Base-by-base conservation (phyloP, 1,140 invertebrate species). In the Metopolophium dirhodum region DNA sequence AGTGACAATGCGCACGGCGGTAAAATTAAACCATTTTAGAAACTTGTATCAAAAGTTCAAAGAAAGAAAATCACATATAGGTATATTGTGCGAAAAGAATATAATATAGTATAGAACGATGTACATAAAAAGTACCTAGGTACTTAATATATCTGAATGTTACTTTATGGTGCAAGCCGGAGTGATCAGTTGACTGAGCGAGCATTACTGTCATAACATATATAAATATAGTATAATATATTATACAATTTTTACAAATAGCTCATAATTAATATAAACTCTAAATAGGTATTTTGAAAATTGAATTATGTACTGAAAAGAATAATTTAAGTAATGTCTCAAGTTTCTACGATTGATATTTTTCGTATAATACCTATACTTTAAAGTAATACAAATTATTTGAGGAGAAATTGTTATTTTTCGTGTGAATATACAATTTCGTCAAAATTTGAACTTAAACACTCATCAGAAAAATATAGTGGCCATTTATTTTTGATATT, bases 1-100 rank as follows among this genome's bases (percentile, higher is more conserved):
- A 37, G 88, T 54, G n/a, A 57, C 35, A 90, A 90, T 26, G 88
- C 26, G 88, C 49, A 30, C 35, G 26, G 23, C 9, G 7, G 22
- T 57, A 41, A 90, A 90, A 57, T 90, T 41, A 57, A 90, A 6
- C 26, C 86, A 7, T 54, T 54, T 22, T 23, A 54, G 6, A 47
- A 86, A 88, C 47, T 88, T 35, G 23, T 54, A 51, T 57, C 26
- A 90, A 90, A 90, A 87, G 37, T 85, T 85, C 83, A 85, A 87
- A 87, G 26, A 47, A 35, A 30, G 26, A 45, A 87, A 18, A 49
- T 49, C 45, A 49, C 83, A 47, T 30, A 14, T 30, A 14, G 20
- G 23, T 41, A 83, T 83, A 41, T 83, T 83, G 82, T 83, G 11
- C 22, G 22, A n/a, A 77, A 77, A 77, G 11, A 77, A 77, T n/a